Percentiles rank a stretch among this genome's conserved stretches.
phyloP scores from a whole-genome alignment of 2,888 invertebrate species.

The Archips crataeganus region DNA sequence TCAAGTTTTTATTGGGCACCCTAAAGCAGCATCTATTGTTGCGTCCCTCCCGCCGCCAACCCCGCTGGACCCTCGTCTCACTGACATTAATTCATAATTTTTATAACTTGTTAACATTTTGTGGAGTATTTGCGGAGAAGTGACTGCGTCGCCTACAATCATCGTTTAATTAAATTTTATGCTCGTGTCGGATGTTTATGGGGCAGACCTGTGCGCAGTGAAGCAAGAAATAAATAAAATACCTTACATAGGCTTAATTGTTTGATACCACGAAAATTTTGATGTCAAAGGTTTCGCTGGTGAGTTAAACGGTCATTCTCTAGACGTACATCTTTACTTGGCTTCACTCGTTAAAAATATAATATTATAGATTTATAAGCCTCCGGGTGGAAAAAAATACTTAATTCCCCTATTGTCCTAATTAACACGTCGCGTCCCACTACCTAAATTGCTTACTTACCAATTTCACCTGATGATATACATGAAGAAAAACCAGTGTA shows the following conservation, averaged over 20 bases:
- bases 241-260: not conserved
- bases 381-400: too few relatives aligned
- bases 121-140: conserved; percentile 56
- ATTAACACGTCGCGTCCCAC: too few relatives aligned
- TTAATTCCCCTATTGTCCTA: too few relatives aligned
- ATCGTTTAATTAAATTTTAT: conserved; percentile 66
- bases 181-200: conserved; percentile 31
- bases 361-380: too few relatives aligned
- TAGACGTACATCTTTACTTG: too few relatives aligned
- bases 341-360: too few relatives aligned
- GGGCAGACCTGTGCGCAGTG: conserved; percentile 1
- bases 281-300: not conserved
- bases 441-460: too few relatives aligned
- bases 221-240: not conserved
- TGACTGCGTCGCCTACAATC: conserved; percentile 45
- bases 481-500: too few relatives aligned
- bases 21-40: conserved; percentile 76
- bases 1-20: conserved; percentile 86
- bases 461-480: too few relatives aligned
- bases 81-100: conserved; percentile 82
- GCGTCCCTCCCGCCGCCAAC: conserved; percentile 53
- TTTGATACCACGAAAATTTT: too few relatives aligned
- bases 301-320: too few relatives aligned
- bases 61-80: conserved; percentile 72
- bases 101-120: conserved; percentile 82